Conservation (phyloP, 1,140 invertebrate species). For the Trypoxylus dichotomus region DNA sequence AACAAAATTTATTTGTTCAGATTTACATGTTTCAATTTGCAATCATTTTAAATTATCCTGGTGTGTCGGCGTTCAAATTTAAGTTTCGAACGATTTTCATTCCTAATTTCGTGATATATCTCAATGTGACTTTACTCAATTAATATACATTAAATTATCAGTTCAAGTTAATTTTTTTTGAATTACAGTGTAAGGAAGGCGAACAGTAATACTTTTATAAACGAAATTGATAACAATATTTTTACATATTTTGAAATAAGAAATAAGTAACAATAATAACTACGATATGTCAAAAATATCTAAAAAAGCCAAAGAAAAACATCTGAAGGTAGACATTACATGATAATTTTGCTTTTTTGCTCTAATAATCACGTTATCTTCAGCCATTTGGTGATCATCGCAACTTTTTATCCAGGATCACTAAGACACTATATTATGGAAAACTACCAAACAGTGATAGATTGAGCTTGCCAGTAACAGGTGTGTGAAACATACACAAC, state of each 20-base stretch:
- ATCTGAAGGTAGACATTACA: conserved; percentile 35
- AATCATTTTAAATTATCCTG: no score
- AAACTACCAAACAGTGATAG: conserved; percentile 70
- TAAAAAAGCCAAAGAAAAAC: conserved; percentile 39
- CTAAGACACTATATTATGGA: conserved; percentile 85
- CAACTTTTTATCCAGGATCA: conserved; percentile 75
- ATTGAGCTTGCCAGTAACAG: conserved; percentile 78
- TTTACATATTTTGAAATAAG: neutral
- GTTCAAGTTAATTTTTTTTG: no score
- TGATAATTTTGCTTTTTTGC: neutral
- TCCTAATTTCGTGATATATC: neutral
- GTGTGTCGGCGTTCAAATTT: no score
- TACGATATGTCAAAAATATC: conserved; percentile 43
- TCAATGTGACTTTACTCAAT: neutral
- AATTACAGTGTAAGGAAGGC: neutral
- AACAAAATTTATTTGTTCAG: no score
- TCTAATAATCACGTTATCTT: conserved; percentile 41
- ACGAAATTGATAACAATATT: neutral
- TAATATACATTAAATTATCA: neutral
- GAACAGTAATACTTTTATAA: no score
- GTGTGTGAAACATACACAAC: conserved; percentile 55
- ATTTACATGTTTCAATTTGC: no score
- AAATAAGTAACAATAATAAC: neutral
- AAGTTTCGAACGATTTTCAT: neutral
- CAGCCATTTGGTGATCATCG: conserved; percentile 70